A percentile compares a stretch with the other conserved stretches of the same genome.
These are phyloP conservation scores for Parnassius glacialis DNA, from an alignment of 2,888 invertebrate species.

Conservation along the genomic window DNA sequence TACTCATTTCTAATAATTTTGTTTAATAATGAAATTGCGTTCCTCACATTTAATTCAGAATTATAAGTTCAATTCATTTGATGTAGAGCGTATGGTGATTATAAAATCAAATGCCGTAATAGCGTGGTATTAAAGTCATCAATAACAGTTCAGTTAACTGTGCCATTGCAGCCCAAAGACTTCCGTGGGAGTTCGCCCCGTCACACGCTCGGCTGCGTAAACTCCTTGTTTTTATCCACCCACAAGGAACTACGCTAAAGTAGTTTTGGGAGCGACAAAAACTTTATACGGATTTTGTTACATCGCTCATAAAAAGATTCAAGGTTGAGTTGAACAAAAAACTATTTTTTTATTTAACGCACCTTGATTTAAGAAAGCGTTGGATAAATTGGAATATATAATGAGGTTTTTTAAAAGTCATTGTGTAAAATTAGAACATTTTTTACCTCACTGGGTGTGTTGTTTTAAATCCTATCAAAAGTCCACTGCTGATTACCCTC, in stretches of 20 bases:
- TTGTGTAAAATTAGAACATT: too few relatives aligned
- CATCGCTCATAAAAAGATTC: slow-evolving; percentile 12
- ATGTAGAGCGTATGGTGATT: background rate
- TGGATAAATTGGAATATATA: background rate
- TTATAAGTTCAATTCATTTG: too few relatives aligned
- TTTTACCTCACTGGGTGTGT: too few relatives aligned
- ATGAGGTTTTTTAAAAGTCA: background rate
- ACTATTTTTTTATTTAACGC: background rate
- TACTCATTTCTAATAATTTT: too few relatives aligned
- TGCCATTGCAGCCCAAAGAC: slow-evolving; percentile 9
- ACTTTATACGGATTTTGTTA: slow-evolving; percentile 11
- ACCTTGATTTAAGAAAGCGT: background rate
- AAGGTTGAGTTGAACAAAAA: slow-evolving; percentile 1
- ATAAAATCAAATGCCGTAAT: slow-evolving; percentile 18
- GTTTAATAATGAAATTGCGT: too few relatives aligned
- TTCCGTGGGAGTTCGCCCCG: slow-evolving; percentile 22
- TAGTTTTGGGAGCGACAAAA: slow-evolving; percentile 10
- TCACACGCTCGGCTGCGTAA: slow-evolving; percentile 11
- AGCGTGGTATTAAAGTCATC: slow-evolving; percentile 1
- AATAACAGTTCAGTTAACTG: slow-evolving; percentile 20
- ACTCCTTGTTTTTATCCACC: slow-evolving; percentile 12
- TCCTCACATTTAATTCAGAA: too few relatives aligned
- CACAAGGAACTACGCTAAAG: slow-evolving; percentile 15
- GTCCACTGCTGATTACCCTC: too few relatives aligned
- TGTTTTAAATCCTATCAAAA: too few relatives aligned